Conservation (phyloP, 2,888 invertebrate species). For the Cremastinae sp. region DNA sequence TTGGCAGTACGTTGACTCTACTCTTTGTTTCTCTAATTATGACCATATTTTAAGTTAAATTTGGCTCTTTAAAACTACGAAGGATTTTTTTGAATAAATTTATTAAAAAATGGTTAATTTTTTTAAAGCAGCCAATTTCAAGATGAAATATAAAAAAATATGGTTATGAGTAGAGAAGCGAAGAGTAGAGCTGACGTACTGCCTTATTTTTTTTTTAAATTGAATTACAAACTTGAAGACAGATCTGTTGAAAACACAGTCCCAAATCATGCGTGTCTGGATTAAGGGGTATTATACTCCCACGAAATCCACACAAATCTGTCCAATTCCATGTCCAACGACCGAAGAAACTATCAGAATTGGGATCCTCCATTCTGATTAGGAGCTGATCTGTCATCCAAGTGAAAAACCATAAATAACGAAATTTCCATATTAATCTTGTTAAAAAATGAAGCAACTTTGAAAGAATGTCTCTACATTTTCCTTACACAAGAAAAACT, state of each 20-base stretch:
- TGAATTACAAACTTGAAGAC: conserved; percentile 81
- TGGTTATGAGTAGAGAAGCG: no score
- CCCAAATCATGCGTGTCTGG: conserved; percentile 88
- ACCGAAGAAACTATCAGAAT: conserved; percentile 16
- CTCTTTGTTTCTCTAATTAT: no score
- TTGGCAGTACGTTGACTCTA: no score
- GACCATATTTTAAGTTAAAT: no score
- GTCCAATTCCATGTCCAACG: conserved; percentile 86
- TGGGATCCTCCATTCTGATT: conserved; percentile 49
- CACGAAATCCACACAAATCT: conserved; percentile 87
- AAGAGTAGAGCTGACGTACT: no score
- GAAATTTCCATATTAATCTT: background rate
- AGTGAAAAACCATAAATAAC: conserved; percentile 1
- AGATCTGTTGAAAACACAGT: conserved; percentile 92
- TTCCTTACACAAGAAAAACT: no score
- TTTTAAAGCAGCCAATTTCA: background rate
- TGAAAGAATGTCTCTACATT: no score
- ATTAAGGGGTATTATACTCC: conserved; percentile 87
- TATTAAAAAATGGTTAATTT: background rate
- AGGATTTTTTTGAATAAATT: no score
- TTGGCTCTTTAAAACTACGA: no score
- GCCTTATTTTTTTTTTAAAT: background rate
- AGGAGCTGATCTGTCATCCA: background rate
- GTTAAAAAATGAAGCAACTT: no score
- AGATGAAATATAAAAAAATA: background rate